Conservation (phyloP, 2,888 invertebrate species). For the Junonia oenone region DNA sequence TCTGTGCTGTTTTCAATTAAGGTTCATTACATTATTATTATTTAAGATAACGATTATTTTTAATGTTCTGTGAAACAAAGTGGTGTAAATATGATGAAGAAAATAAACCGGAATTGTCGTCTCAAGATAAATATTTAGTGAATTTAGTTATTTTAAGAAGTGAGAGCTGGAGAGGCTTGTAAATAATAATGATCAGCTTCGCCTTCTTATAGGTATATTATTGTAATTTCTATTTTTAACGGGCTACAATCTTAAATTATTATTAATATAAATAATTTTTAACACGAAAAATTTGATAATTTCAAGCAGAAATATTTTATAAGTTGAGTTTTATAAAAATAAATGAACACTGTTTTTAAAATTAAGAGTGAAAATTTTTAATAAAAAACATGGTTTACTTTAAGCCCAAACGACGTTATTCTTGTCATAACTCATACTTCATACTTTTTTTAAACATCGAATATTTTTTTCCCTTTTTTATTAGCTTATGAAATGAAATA, state of each 20-base stretch:
- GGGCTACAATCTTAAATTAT: background rate
- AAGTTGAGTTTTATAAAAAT: too few species aligned
- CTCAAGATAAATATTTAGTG: slow-evolving; percentile 43
- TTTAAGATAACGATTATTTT: slow-evolving; percentile 32
- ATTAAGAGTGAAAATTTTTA: background rate
- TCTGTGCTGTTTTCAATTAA: slow-evolving; percentile 37
- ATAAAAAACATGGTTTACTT: background rate
- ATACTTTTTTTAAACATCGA: slow-evolving; percentile 46
- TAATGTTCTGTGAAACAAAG: slow-evolving; percentile 38
- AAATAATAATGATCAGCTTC: slow-evolving; percentile 58
- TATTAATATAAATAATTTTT: background rate
- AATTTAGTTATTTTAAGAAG: slow-evolving; percentile 40
- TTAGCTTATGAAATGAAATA: slow-evolving; percentile 14
- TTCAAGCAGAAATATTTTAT: background rate
- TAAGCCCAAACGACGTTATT: slow-evolving; percentile 1
- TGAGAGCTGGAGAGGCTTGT: slow-evolving; percentile 58
- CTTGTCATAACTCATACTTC: too few species aligned
- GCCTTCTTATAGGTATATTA: slow-evolving; percentile 16
- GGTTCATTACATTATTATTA: slow-evolving; percentile 29
- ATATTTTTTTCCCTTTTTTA: slow-evolving; percentile 33
- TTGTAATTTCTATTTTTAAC: slow-evolving; percentile 2
- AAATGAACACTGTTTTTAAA: background rate
- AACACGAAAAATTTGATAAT: background rate
- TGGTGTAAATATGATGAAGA: slow-evolving; percentile 55
- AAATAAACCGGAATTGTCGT: slow-evolving; percentile 69